Evolutionary conservation across 2,113 vertebrate species (phyloP).

Genomic region (Peromyscus californicus): DNA sequence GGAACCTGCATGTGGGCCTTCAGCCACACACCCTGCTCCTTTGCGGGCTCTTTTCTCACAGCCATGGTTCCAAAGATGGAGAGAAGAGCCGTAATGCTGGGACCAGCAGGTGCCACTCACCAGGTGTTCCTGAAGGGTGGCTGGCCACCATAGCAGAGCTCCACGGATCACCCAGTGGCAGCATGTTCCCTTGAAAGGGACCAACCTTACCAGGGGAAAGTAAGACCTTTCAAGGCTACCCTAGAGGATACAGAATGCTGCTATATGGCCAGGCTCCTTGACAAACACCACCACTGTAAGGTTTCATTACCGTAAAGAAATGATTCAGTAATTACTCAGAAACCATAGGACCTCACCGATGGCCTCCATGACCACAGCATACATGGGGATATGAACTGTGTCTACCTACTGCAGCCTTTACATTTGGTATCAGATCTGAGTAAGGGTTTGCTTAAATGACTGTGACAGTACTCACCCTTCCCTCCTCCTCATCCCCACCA

Average conservation of each 20-base stretch:
- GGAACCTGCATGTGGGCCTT: not conserved
- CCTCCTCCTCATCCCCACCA: not conserved
- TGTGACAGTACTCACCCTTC: slow-evolving; percentile 35
- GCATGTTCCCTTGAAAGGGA: not conserved
- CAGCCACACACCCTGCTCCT: not conserved
- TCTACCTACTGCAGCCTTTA: slow-evolving; percentile 12
- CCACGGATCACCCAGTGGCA: not conserved
- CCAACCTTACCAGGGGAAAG: not conserved
- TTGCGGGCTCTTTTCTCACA: not conserved
- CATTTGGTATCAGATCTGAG: slow-evolving; percentile 63
- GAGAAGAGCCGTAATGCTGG: not conserved
- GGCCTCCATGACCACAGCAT: not conserved
- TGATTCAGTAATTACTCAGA: slow-evolving; percentile 70
- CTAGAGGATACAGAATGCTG: not conserved
- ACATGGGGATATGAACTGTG: not conserved
- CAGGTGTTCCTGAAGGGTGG: not conserved
- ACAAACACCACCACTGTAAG: not conserved
- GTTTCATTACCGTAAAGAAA: slow-evolving; percentile 57
- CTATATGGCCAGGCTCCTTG: not conserved
- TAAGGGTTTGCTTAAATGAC: slow-evolving; percentile 76
- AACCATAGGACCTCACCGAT: slow-evolving; percentile 50
- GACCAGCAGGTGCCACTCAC: not conserved
- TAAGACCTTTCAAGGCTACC: not conserved
- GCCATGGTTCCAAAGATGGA: not conserved
- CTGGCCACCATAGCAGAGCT: too few species aligned